These are phyloP conservation scores for Pseudococcus longispinus DNA, from an alignment of 2,888 invertebrate species.

Conservation along the genomic window DNA sequence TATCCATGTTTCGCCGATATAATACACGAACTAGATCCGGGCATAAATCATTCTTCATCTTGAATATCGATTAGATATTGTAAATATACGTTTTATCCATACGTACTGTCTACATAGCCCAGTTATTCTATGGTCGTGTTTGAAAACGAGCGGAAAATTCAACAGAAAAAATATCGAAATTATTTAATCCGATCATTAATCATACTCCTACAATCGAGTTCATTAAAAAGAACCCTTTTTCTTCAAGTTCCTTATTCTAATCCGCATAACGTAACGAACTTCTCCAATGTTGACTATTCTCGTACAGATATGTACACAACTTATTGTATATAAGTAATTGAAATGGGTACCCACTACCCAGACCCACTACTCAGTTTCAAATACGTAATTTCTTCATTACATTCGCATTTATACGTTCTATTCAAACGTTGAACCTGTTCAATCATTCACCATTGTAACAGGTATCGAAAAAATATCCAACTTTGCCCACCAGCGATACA, in stretches of 20 bases:
- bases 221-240: background rate
- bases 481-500: background rate
- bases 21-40: background rate
- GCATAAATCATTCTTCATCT: conserved; percentile 23
- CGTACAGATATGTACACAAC: too few relatives aligned
- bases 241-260: background rate
- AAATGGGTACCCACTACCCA: background rate
- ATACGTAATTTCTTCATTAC: background rate
- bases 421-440: background rate
- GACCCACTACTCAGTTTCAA: too few relatives aligned
- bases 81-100: conserved; percentile 20
- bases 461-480: background rate
- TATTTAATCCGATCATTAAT: conserved; percentile 11
- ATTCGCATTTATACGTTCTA: background rate
- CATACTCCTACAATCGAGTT: conserved; percentile 49
- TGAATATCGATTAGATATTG: conserved; percentile 29
- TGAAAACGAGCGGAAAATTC: background rate
- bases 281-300: background rate
- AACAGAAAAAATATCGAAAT: conserved; percentile 28
- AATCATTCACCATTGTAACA: background rate
- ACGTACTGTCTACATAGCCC: background rate
- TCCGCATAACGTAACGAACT: background rate
- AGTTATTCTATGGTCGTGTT: background rate
- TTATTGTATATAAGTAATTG: background rate
- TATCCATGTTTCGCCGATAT: background rate